phyloP scores from a whole-genome alignment of 2,113 vertebrate genomes.

The Tragelaphus buxtoni region DNA sequence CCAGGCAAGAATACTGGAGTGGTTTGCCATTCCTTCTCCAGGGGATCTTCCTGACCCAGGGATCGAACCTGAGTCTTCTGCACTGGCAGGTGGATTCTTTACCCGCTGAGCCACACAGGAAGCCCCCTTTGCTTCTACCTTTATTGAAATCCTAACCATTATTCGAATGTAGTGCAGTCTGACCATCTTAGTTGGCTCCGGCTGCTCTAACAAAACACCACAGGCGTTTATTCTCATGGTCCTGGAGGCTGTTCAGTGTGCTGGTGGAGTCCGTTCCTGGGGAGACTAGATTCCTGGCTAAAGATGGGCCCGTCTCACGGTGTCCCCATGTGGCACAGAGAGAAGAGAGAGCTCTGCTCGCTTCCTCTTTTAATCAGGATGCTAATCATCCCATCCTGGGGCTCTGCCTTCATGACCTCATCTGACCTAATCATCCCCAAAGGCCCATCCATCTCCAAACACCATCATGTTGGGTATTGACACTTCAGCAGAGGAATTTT shows the following conservation, averaged over 20 bases:
- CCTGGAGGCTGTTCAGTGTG: background rate
- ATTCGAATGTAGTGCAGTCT: background rate
- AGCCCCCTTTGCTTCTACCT: background rate
- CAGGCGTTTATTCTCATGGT: background rate
- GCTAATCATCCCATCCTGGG: fast-evolving
- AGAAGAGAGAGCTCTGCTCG: background rate
- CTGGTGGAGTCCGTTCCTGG: background rate
- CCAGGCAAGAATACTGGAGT: background rate
- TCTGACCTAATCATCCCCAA: background rate
- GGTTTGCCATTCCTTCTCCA: background rate
- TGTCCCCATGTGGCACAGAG: background rate
- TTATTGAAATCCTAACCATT: background rate
- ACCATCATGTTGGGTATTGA: background rate
- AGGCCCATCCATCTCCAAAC: background rate
- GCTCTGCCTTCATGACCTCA: background rate
- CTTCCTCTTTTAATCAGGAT: background rate
- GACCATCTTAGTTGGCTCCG: background rate
- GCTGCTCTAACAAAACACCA: background rate
- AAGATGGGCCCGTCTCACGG: fast-evolving
- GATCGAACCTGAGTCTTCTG: background rate
- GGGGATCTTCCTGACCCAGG: background rate
- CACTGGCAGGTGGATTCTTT: background rate
- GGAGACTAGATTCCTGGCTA: background rate
- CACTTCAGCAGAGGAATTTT: background rate
- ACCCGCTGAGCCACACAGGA: background rate